Conservation (phyloP, 1,140 invertebrate species). For the Drosophila ambigua region DNA sequence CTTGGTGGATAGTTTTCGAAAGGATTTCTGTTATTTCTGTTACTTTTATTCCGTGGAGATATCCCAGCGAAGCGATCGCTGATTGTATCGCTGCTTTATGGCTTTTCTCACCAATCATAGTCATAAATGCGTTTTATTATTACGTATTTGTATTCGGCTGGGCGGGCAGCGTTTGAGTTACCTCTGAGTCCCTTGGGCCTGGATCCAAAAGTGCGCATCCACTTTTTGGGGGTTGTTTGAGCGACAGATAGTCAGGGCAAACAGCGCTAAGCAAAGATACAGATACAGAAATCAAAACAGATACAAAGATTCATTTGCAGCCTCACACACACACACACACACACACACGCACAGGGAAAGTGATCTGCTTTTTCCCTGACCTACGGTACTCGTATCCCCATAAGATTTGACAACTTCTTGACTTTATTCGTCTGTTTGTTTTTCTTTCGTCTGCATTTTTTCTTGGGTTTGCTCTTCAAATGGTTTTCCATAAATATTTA, state of each 20-base stretch:
- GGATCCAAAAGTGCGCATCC: slow-evolving; percentile 53
- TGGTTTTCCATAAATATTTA: slow-evolving; percentile 75
- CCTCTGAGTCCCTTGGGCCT: slow-evolving; percentile 20
- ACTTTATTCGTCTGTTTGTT: slow-evolving; percentile 56
- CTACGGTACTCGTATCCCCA: slow-evolving; percentile 29
- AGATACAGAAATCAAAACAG: slow-evolving; percentile 28
- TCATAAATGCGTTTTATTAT: slow-evolving; percentile 77
- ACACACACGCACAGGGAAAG: neutral
- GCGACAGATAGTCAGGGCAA: slow-evolving; percentile 50
- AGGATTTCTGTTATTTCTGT: slow-evolving; percentile 41
- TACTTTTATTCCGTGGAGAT: slow-evolving; percentile 17
- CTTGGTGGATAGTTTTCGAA: slow-evolving; percentile 62
- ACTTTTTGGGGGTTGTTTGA: slow-evolving; percentile 60
- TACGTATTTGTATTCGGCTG: slow-evolving; percentile 53
- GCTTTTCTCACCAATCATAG: slow-evolving; percentile 66
- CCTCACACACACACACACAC: slow-evolving; percentile 13
- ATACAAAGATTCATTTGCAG: slow-evolving; percentile 18
- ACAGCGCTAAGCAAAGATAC: slow-evolving; percentile 34
- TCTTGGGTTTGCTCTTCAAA: slow-evolving; percentile 34
- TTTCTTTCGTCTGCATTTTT: slow-evolving; percentile 31
- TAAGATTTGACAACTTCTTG: slow-evolving; percentile 58
- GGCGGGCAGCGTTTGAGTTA: slow-evolving; percentile 17
- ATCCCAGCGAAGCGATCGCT: slow-evolving; percentile 48
- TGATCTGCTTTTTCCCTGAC: slow-evolving; percentile 48
- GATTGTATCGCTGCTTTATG: slow-evolving; percentile 50